phyloP scores from a whole-genome alignment of 2,888 invertebrate species.

The Campaea margaritaria region DNA sequence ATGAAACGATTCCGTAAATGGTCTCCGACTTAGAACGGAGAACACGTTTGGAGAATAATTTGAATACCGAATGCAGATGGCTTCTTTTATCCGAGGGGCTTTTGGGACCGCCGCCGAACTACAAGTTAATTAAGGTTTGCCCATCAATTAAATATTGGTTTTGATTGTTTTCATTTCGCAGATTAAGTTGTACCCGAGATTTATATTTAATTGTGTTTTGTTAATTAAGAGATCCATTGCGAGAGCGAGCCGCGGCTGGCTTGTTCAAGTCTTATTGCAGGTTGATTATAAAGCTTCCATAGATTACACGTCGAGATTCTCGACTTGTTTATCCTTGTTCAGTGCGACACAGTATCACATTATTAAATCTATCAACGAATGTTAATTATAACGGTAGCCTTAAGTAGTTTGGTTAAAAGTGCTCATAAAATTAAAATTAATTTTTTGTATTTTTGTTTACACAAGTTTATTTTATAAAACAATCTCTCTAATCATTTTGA shows the following conservation, averaged over 20 bases:
- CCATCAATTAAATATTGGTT: constrained; percentile 84
- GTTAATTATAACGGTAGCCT: too few species aligned
- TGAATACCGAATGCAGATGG: constrained; percentile 85
- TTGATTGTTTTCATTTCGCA: constrained; percentile 79
- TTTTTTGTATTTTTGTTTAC: too few species aligned
- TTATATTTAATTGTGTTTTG: constrained; percentile 66
- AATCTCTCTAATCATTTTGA: too few species aligned
- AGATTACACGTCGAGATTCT: constrained; percentile 20
- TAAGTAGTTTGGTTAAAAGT: too few species aligned
- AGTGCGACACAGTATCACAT: not conserved
- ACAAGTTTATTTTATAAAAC: too few species aligned
- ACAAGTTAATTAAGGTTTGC: constrained; percentile 85
- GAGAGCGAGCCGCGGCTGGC: constrained; percentile 40
- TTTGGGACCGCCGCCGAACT: constrained; percentile 70
- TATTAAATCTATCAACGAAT: too few species aligned
- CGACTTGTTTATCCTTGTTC: constrained; percentile 15
- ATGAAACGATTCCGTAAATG: constrained; percentile 68
- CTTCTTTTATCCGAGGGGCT: constrained; percentile 79
- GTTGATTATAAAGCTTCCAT: constrained; percentile 14
- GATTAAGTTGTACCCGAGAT: constrained; percentile 72
- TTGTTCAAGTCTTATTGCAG: constrained; percentile 28
- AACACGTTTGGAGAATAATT: constrained; percentile 84
- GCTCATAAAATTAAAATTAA: too few species aligned
- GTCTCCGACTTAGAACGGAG: constrained; percentile 63
- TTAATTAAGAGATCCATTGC: constrained; percentile 65